Base-by-base conservation (phyloP, 1,140 invertebrate genomes). In the Drosophila melanica region DNA sequence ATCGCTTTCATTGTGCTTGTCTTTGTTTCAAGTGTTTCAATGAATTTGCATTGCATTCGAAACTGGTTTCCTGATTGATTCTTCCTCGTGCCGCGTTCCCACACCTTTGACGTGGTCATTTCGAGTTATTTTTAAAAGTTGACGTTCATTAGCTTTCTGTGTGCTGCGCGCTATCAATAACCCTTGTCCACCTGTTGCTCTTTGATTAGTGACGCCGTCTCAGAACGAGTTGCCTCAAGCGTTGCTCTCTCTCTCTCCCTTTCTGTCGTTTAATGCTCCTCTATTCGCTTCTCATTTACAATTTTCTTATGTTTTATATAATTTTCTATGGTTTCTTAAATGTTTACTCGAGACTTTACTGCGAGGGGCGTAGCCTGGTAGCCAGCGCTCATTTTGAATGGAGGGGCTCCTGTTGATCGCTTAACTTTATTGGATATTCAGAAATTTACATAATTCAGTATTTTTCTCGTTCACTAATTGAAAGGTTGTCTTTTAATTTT, bases 61-160 rank as follows among this genome's bases (percentile, higher is more conserved):
- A 80, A 84, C 80, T 33, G 67, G 80, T 84, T 84, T 41, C 23
- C 44, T 35, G 48, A 58, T 64, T 78, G 68, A 55, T 55, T 71
- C 64, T 77, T 64, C 35, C 42, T 51, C 39, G 39, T 54, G 33
- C 41, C 48, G 14, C 48, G 45, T 79, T 81, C 67, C 68, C 71
- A 76, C 75, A 71, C 68, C 53, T 54, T 58, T 42, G 12, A 33
- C 39, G 35, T 35, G 9, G 47, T 67, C 45, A 18, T 41, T 47
- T 68, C 23, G 57, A 42, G 78, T 73, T 82, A 79, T 79, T 82
- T 82, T 68, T 72, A 79, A 79, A 75, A 50, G 42, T 79, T 72
- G 50, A 72, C 64, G 66, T 77, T 76, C 71, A 78, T 82, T 79
- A 82, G 59, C 67, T 71, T 48, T 51, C 57, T 51, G 54, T 77